Conservation (phyloP, 2,888 invertebrate species). For the Agriopis leucophaearia region DNA sequence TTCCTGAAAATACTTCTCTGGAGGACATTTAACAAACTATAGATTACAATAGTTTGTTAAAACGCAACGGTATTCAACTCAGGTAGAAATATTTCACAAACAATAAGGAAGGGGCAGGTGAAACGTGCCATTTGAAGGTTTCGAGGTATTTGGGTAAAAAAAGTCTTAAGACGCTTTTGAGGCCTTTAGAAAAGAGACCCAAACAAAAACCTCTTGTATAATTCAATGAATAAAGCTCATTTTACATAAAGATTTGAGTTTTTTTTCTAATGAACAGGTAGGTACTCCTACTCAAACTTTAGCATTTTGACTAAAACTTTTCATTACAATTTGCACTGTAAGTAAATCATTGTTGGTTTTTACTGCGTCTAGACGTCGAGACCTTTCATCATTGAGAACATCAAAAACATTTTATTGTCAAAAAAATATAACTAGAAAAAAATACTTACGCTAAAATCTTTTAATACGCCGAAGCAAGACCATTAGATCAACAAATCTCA, state of each 20-base stretch:
- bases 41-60: slow-evolving; percentile 25
- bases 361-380: slow-evolving; percentile 12
- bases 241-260: neutral
- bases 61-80: slow-evolving; percentile 34
- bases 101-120: slow-evolving; percentile 42
- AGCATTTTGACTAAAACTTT: neutral
- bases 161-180: slow-evolving; percentile 16
- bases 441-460: neutral
- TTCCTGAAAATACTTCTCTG: neutral
- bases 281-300: slow-evolving; percentile 15
- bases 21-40: neutral
- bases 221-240: neutral
- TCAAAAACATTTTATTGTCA: slow-evolving; percentile 1
- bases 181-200: slow-evolving; percentile 3
- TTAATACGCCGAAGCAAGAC: slow-evolving; percentile 3
- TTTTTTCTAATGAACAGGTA: neutral
- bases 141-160: slow-evolving; percentile 37
- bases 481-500: slow-evolving; percentile 9
- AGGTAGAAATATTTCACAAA: slow-evolving; percentile 38
- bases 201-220: slow-evolving; percentile 9
- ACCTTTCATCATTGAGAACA: neutral
- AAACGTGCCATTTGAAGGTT: slow-evolving; percentile 42
- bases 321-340: neutral
- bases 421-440: slow-evolving; percentile 1
- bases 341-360: neutral